phyloP scores from a whole-genome alignment of 2,113 vertebrate genomes.

The Aphelocoma coerulescens region DNA sequence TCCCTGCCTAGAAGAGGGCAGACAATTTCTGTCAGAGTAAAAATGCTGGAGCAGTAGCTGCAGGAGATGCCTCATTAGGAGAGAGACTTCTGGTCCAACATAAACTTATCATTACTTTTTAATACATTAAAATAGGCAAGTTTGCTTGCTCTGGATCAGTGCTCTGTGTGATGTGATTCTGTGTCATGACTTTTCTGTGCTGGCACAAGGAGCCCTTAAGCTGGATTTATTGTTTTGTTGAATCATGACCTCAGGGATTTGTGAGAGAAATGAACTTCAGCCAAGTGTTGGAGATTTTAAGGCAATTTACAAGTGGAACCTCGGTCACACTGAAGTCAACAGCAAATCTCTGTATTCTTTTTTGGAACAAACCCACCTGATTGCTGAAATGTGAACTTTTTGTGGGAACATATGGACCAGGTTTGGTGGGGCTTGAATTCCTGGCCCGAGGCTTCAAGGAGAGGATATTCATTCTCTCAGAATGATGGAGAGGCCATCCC shows the following conservation, averaged over 20 bases:
- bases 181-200: constrained; percentile 16
- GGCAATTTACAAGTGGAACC: neutral
- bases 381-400: neutral
- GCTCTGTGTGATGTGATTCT: neutral
- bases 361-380: neutral
- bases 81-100: neutral
- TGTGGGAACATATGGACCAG: neutral
- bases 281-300: neutral
- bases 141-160: neutral
- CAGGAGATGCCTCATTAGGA: neutral
- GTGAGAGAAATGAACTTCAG: constrained; percentile 9
- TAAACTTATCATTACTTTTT: neutral
- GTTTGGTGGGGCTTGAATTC: neutral
- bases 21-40: neutral
- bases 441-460: neutral
- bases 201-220: constrained; percentile 3
- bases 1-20: neutral
- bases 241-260: constrained; percentile 36
- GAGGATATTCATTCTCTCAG: neutral
- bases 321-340: neutral
- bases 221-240: constrained; percentile 47
- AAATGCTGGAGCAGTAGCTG: neutral
- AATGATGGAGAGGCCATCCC: neutral
- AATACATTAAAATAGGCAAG: neutral
- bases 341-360: neutral